phyloP scores from a whole-genome alignment of 92 coral and sea anemone species.

The Phenganax stokvisi region DNA sequence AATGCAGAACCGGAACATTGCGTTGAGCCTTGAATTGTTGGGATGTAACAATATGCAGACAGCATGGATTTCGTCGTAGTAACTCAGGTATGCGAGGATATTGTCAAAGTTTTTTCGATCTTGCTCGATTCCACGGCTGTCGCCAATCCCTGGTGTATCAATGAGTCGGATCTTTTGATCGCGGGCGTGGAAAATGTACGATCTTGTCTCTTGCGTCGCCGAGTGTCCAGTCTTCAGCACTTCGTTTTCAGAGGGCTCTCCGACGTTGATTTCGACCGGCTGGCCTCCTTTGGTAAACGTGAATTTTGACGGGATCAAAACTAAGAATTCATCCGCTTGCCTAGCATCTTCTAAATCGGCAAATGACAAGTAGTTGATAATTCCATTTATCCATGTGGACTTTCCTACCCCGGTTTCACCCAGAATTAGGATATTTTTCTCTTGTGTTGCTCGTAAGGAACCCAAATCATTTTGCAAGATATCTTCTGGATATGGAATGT shows the following conservation, averaged over 20 bases:
- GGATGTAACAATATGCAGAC: background rate
- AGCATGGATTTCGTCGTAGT: background rate
- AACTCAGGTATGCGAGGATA: background rate
- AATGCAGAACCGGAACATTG: background rate
- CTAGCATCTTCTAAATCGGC: background rate
- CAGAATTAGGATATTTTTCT: background rate
- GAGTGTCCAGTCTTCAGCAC: background rate
- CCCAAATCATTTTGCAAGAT: background rate
- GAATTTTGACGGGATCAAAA: background rate
- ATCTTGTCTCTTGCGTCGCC: background rate
- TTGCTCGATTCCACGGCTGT: background rate
- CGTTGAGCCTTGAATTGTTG: background rate
- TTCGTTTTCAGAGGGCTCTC: background rate
- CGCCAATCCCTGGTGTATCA: constrained; percentile 6
- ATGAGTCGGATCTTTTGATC: background rate
- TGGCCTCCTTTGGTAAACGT: background rate
- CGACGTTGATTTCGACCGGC: background rate
- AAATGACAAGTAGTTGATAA: background rate
- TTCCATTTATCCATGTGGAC: constrained; percentile 8
- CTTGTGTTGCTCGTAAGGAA: background rate
- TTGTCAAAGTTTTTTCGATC: constrained; percentile 5
- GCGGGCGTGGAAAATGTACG: background rate
- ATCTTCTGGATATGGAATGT: background rate
- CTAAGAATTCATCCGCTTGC: background rate
- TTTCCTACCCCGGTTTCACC: constrained; percentile 8